Percentiles rank a stretch among this genome's conserved stretches.
Evolutionary conservation across 1,140 invertebrate species (phyloP).

Genomic region (Saxidomus purpurata): DNA sequence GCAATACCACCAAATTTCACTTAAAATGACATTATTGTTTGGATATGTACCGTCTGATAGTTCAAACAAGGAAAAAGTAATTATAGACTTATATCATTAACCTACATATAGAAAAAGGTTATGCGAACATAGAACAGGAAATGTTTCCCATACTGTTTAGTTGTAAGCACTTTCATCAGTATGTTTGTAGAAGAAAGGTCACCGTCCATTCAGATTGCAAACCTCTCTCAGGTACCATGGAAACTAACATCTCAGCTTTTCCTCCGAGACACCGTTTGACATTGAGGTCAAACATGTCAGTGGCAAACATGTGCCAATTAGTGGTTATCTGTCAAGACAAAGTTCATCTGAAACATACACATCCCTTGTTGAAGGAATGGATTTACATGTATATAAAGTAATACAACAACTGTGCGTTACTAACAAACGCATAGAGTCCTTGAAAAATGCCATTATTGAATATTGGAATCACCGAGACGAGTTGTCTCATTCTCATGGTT

Average conservation of each 20-base stretch:
- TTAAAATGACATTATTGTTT: no score
- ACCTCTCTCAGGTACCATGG: background rate
- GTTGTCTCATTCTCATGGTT: background rate
- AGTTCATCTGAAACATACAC: no score
- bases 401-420: no score
- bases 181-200: background rate
- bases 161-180: conserved; percentile 3
- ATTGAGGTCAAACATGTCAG: conserved; percentile 78
- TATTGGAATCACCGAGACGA: conserved; percentile 64
- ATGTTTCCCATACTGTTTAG: background rate
- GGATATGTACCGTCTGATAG: no score
- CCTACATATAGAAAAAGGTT: no score
- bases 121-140: conserved; percentile 22
- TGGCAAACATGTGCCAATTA: background rate
- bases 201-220: background rate
- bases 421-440: no score
- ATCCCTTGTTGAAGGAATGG: no score
- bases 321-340: background rate
- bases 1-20: no score
- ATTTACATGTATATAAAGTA: no score
- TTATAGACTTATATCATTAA: no score
- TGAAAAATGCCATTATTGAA: no score
- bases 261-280: conserved; percentile 74
- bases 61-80: no score
- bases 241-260: background rate